These are phyloP conservation scores for Peromyscus leucopus DNA, from an alignment of 2,113 vertebrate species.

Conservation along the genomic window DNA sequence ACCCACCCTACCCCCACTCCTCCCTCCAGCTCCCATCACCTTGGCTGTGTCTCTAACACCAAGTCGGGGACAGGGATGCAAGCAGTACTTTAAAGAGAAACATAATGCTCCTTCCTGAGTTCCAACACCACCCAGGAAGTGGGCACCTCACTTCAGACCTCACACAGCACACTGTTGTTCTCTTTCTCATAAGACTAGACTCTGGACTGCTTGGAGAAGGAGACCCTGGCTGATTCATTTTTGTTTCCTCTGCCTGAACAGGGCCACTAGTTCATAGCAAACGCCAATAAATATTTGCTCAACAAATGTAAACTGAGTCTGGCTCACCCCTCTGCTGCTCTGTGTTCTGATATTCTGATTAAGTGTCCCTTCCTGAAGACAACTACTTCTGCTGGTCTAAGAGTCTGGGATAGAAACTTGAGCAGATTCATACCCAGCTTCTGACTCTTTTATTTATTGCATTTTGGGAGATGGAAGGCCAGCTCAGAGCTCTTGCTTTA, in stretches of 20 bases:
- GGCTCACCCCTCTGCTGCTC: background rate
- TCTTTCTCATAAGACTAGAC: background rate
- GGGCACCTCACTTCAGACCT: too few relatives aligned
- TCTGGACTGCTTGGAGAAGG: background rate
- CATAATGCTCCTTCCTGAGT: background rate
- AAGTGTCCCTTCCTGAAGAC: background rate
- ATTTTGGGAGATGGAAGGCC: background rate
- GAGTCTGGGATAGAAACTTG: background rate
- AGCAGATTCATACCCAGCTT: background rate
- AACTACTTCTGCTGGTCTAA: background rate
- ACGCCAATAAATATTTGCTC: conserved; percentile 1
- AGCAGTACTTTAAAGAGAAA: background rate
- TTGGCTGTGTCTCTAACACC: background rate
- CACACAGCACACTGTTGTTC: background rate
- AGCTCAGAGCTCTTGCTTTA: background rate
- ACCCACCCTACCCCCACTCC: background rate
- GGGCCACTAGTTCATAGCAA: background rate
- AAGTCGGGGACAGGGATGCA: background rate
- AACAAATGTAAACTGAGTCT: background rate
- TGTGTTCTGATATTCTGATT: background rate
- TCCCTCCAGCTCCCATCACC: accelerated
- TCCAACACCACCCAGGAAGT: background rate
- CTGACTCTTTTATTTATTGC: background rate
- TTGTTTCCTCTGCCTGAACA: background rate
- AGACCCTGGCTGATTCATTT: background rate